Evolutionary conservation across 1,140 invertebrate species (phyloP).

Genomic region (Eufriesea mexicana): DNA sequence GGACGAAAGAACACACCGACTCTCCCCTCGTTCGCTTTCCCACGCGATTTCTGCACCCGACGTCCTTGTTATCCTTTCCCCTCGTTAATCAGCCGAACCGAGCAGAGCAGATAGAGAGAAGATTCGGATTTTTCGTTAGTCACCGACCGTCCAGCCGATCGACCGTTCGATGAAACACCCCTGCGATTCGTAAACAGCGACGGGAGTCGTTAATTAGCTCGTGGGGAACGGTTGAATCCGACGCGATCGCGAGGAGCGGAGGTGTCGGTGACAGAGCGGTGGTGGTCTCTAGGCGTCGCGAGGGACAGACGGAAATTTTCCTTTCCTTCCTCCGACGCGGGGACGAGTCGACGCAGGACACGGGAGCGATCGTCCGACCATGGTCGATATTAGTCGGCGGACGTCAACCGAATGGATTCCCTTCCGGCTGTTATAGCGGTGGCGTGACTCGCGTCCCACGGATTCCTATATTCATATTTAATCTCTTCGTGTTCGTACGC

Average conservation of each 20-base stretch:
- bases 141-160: too few relatives aligned
- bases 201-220: conserved; percentile 55
- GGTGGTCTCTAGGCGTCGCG: not conserved
- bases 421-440: conserved; percentile 41
- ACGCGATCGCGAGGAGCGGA: conserved; percentile 12
- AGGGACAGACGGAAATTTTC: conserved; percentile 37
- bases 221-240: conserved; percentile 42
- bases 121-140: conserved; percentile 47
- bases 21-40: not conserved
- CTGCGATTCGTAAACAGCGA: conserved; percentile 49
- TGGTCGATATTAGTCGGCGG: conserved; percentile 32
- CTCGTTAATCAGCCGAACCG: conserved; percentile 64
- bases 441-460: conserved; percentile 42
- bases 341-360: not conserved
- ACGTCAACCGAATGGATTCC: conserved; percentile 31
- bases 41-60: conserved; percentile 55
- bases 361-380: not conserved
- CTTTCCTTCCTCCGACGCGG: conserved; percentile 32
- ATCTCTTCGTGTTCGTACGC: conserved; percentile 58
- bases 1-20: too few relatives aligned
- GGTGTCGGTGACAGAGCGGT: conserved; percentile 26
- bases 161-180: too few relatives aligned
- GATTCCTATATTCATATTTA: conserved; percentile 62
- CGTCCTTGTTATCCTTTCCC: conserved; percentile 55
- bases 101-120: conserved; percentile 24